Percentiles rank a stretch among this genome's conserved stretches.
Conservation (phyloP, 2,888 invertebrate species). For the Apodemia hepburni region DNA sequence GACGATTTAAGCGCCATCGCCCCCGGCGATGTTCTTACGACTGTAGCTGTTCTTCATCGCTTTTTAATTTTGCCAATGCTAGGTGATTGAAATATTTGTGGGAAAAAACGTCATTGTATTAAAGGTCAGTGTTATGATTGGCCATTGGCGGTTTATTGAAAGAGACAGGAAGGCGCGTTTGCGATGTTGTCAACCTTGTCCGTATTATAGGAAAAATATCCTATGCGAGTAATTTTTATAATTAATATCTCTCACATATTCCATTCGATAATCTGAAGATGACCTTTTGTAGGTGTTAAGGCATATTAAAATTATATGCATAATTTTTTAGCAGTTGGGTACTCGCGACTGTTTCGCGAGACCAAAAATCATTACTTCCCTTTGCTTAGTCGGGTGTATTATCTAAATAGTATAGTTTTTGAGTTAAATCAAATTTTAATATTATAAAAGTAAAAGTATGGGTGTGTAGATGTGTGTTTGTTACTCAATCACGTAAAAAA, state of each 20-base stretch:
- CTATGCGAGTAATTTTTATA: constrained; percentile 1
- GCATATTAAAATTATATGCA: no score
- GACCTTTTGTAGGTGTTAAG: not conserved
- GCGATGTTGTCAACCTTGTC: constrained; percentile 51
- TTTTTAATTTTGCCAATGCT: constrained; percentile 18
- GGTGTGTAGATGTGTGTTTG: no score
- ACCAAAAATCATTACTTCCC: no score
- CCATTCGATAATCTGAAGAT: not conserved
- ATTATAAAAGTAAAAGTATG: no score
- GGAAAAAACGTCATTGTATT: constrained; percentile 21
- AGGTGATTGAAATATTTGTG: constrained; percentile 13
- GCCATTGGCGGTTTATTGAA: constrained; percentile 18
- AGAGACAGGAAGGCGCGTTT: constrained; percentile 28
- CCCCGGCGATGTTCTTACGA: constrained; percentile 16
- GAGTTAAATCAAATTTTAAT: no score
- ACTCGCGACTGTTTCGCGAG: no score
- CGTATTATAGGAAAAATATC: constrained; percentile 32
- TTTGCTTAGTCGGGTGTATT: no score
- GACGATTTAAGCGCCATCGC: constrained; percentile 41
- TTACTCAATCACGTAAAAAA: no score
- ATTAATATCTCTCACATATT: not conserved
- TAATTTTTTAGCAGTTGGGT: no score
- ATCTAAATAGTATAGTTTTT: no score
- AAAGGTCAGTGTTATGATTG: constrained; percentile 20
- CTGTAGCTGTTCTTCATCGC: constrained; percentile 23